Evolutionary conservation across 2,113 vertebrate genomes (phyloP).

Genomic region (Clarias magur): DNA sequence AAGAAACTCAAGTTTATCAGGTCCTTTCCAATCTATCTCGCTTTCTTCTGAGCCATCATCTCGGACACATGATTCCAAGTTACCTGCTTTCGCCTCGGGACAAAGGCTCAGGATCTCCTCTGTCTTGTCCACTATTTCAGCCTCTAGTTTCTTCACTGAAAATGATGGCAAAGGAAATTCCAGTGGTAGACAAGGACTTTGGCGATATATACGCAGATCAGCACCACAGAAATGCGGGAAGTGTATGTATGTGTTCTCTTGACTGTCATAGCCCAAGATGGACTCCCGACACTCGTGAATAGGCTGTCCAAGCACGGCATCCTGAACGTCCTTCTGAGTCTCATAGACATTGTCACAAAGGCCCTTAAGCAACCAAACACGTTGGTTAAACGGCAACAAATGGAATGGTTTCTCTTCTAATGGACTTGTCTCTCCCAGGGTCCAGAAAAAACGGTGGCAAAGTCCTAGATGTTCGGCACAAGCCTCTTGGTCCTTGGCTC

Average conservation of each 20-base stretch:
- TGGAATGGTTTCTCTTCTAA: conserved; percentile 90
- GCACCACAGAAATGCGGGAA: conserved; percentile 98
- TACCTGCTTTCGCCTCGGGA: not conserved
- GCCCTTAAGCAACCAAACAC: conserved; percentile 94
- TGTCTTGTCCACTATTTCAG: not conserved
- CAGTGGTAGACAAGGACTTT: conserved; percentile 84
- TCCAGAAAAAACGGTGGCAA: conserved; percentile 87
- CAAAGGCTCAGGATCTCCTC: not conserved
- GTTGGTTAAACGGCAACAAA: conserved; percentile 85
- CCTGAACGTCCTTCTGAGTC: conserved; percentile 93
- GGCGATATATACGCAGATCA: conserved; percentile 93
- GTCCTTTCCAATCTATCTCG: conserved; percentile 25
- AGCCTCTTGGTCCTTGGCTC: conserved; percentile 78
- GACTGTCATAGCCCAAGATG: conserved; percentile 92
- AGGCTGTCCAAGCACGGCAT: conserved; percentile 90
- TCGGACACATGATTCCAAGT: not conserved
- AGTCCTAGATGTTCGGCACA: conserved; percentile 89
- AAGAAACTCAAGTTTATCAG: not conserved
- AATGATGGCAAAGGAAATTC: conserved; percentile 80
- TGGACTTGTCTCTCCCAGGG: conserved; percentile 86
- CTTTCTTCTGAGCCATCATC: conserved; percentile 17
- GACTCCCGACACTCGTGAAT: conserved; percentile 98
- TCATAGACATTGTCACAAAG: conserved; percentile 95
- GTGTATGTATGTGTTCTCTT: conserved; percentile 93
- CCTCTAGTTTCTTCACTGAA: conserved; percentile 62